A percentile compares a stretch with the other conserved stretches of the same genome.
Evolutionary conservation across 2,113 vertebrate genomes (phyloP).

Genomic region (Bubo scandiacus): DNA sequence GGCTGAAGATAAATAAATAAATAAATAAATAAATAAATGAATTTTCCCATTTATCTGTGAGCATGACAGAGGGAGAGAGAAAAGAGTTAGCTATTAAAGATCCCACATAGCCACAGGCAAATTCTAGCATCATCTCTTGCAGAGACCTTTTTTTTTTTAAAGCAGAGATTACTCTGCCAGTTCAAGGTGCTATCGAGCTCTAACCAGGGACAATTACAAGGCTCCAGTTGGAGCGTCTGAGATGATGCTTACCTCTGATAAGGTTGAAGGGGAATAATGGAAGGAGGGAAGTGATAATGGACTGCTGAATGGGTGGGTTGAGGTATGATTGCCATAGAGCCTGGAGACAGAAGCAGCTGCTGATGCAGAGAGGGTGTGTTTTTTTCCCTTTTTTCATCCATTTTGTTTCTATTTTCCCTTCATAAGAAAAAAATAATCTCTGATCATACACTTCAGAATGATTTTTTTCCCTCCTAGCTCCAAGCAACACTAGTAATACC

Average conservation of each 20-base stretch:
- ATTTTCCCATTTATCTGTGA: constrained; percentile 71
- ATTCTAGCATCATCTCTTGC: constrained; percentile 72
- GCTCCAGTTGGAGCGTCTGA: constrained; percentile 75
- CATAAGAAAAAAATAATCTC: constrained; percentile 43
- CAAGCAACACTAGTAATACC: constrained; percentile 47
- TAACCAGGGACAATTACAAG: constrained; percentile 82
- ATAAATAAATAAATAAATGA: background rate
- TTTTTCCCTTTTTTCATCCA: background rate
- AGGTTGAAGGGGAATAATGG: constrained; percentile 81
- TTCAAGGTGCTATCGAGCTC: constrained; percentile 84
- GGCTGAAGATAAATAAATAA: constrained; percentile 7
- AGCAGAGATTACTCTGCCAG: constrained; percentile 78
- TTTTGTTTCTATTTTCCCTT: constrained; percentile 73
- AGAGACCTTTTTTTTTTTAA: constrained; percentile 57
- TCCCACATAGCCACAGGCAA: constrained; percentile 79
- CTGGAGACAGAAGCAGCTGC: constrained; percentile 70
- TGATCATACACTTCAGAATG: constrained; percentile 59
- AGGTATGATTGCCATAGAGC: constrained; percentile 72
- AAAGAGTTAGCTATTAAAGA: constrained; percentile 77
- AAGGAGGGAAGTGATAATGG: constrained; percentile 76
- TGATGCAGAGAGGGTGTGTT: background rate
- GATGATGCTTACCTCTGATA: constrained; percentile 78
- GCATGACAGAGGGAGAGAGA: constrained; percentile 40
- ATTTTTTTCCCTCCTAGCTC: constrained; percentile 53
- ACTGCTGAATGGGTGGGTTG: constrained; percentile 74